phyloP scores from a whole-genome alignment of 2,797 vertebrate genomes.

The Amniataba percoides region DNA sequence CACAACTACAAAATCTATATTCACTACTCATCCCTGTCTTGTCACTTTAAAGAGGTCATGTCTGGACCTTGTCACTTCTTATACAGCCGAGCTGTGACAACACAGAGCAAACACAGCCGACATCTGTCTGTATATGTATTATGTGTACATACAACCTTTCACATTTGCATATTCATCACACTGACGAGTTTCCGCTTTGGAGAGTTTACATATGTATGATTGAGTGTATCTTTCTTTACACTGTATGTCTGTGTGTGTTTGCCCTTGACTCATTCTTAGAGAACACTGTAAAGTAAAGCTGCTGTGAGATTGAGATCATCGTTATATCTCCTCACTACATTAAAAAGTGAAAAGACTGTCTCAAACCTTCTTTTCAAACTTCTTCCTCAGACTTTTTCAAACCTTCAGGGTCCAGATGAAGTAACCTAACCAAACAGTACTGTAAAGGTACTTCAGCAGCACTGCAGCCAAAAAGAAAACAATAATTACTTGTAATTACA shows the following conservation, averaged over 20 bases:
- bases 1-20: conserved; percentile 80
- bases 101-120: conserved; percentile 61
- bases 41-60: conserved; percentile 83
- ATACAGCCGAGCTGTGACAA: conserved; percentile 85
- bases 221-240: background rate
- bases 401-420: too few relatives aligned
- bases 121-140: conserved; percentile 14
- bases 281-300: background rate
- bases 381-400: too few relatives aligned
- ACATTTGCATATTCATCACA: conserved; percentile 33
- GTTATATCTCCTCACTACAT: background rate
- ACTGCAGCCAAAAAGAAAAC: background rate
- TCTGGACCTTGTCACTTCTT: conserved; percentile 83
- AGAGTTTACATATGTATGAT: conserved; percentile 15
- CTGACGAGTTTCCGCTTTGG: background rate
- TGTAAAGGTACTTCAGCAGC: background rate
- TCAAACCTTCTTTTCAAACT: too few relatives aligned
- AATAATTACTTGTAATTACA: background rate
- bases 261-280: background rate
- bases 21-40: conserved; percentile 84
- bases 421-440: too few relatives aligned
- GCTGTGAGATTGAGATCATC: background rate
- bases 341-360: background rate
- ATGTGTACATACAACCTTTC: conserved; percentile 17
- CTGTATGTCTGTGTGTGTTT: background rate